Evolutionary conservation across 2,797 vertebrate genomes (phyloP), one percentile per base, ranked within the genome.

Genomic region (Hypotaenidia okinawae): DNA sequence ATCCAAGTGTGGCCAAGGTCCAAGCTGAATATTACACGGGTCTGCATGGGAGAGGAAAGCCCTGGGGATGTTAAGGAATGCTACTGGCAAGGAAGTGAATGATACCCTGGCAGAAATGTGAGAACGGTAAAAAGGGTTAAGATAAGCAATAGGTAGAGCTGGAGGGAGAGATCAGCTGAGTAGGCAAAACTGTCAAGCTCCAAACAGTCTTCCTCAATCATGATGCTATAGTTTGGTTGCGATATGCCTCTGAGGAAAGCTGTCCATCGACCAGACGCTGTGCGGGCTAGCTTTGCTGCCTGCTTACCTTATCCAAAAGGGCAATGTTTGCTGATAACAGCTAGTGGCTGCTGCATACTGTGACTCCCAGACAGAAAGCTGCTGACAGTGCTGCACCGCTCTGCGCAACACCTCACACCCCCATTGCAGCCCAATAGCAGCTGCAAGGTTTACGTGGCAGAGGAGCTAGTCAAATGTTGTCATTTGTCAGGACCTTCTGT

Each of bases 221-320:
- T 3, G 16, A 51, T 0, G 0, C 22, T 32, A 18, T 0, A 73
- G n/a, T 13, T 84, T 4, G 59, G 55, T 16, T 94, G 67, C 66
- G 79, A 76, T 92, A 89, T 4, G 12, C n/a, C 37, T 72, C 54
- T 35, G 58, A 90, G 82, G 58, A 68, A 78, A 78, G 62, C 70
- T 67, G 70, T 52, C 32, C 30, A 35, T 32, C 1, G 10, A 82
- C 16, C 35, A 84, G 21, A 57, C 23, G 4, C 39, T 16, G 64
- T 41, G 70, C 2, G 1, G 27, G 11, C 23, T 82, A 49, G 4
- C 13, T 35, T 69, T 88, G 58, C 66, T 87, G 14, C 41, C 39
- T 70, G 66, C 59, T 67, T 49, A 72, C 45, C 52, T 28, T 6
- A 13, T 17, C 21, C 77, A 49, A 81, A 79, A 84, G 80, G 69